Base-by-base conservation (phyloP, 2,888 invertebrate genomes). In the Ormyrus pomaceus region DNA sequence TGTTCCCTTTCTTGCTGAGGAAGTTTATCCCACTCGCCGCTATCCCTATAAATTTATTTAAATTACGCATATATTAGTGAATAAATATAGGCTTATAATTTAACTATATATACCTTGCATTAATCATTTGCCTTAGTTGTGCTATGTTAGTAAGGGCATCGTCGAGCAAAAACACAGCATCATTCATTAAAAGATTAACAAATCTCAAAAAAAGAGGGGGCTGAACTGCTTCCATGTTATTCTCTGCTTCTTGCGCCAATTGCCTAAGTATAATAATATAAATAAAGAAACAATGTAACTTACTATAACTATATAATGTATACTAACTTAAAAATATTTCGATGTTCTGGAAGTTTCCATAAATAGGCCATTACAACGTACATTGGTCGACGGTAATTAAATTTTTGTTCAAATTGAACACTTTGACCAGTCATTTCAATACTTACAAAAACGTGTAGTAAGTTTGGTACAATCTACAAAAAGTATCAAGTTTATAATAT, bases 401-500 rank as follows among this genome's bases (percentile, higher is more conserved):
- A 99, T 91, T 98, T 99, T 91, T 98, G 97, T 89, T 98, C 98
- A 89, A 98, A 98, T 87, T 97, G 96, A 34, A 98, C 98, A 87
- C 95, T 96, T 89, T 98, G 97, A 0, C 98, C 98, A 0, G 98
- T 98, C 96, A 98, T 97, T 92, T 99, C 98, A 82, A 99, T 99
- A 83, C 96, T 96, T n/a, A 99, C 98, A 90, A 98, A 99, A 8
- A 99, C 98, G 88, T 97, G 94, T 77, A 98, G 91, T 50, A 99
- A 91, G 87, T 95, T 95, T 64, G 94, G 93, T 10, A 96, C 95
- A 79, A 98, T 93, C 93, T 98, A 90, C 86, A 92, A 84, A 74
- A 70, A 58, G 6, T 13, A 6, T 55, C 13, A 68, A 65, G 69
- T 64, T 62, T 46, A 48, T 10, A n/a, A 34, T 2, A 50, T 45